Conservation (phyloP, 1,140 invertebrate species). For the Leptinotarsa undecemlineata region DNA sequence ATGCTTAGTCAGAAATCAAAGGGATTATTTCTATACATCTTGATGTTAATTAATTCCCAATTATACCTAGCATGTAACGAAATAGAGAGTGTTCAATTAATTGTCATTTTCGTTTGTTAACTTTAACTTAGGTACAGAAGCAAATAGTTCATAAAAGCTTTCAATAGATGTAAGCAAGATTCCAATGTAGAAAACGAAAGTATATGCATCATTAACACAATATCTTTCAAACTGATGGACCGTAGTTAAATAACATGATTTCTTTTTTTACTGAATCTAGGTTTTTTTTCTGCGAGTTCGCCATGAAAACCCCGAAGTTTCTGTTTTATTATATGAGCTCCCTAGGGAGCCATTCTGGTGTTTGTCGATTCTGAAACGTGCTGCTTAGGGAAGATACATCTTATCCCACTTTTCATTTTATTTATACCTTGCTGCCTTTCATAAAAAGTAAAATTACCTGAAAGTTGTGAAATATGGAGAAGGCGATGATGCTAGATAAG, state of each 20-base stretch:
- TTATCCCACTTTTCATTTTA: slow-evolving; percentile 8
- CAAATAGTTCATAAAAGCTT: too few species aligned
- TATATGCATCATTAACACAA: not conserved
- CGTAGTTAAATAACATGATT: not conserved
- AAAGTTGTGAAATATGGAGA: not conserved
- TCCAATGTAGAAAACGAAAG: too few species aligned
- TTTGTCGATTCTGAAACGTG: slow-evolving; percentile 4
- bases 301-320: not conserved
- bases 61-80: too few species aligned
- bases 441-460: slow-evolving; percentile 8
- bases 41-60: too few species aligned
- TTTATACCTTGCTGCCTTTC: slow-evolving; percentile 7
- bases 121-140: too few species aligned
- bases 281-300: not conserved
- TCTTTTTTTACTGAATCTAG: not conserved
- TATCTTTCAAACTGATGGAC: not conserved
- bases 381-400: slow-evolving; percentile 5
- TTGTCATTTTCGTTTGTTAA: too few species aligned
- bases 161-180: too few species aligned
- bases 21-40: too few species aligned
- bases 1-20: too few species aligned
- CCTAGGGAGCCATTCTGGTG: not conserved
- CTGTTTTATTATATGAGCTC: slow-evolving; percentile 1
- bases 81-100: too few species aligned
- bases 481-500: not conserved